phyloP scores from a whole-genome alignment of 2,888 invertebrate genomes.

The Adineta ricciae region DNA sequence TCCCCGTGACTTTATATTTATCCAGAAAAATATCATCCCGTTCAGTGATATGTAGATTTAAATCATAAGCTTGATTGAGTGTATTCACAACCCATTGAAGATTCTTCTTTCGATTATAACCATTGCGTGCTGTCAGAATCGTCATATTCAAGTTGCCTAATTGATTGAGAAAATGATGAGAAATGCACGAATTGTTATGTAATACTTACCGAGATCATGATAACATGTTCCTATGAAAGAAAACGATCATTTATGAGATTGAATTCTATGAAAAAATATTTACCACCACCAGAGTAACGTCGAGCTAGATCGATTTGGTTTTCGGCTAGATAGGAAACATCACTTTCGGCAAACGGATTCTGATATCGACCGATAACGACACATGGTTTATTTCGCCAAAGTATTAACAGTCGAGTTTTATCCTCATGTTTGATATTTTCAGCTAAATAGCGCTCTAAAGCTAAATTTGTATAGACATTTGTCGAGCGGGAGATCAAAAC shows the following conservation, averaged over 20 bases:
- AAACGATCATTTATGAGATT: too few relatives aligned
- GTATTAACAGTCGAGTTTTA: conserved; percentile 24
- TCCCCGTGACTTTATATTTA: conserved; percentile 71
- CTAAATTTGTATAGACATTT: conserved; percentile 30
- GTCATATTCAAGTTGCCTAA: conserved; percentile 30
- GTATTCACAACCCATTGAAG: conserved; percentile 68
- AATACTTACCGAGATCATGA: conserved; percentile 67
- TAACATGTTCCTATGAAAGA: conserved; percentile 62
- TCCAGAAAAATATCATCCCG: conserved; percentile 44
- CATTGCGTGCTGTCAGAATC: conserved; percentile 55
- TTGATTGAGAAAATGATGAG: too few relatives aligned
- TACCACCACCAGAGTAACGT: conserved; percentile 81
- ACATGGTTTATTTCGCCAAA: conserved; percentile 65
- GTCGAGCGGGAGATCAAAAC: conserved; percentile 27
- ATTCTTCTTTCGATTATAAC: conserved; percentile 76
- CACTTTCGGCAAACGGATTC: conserved; percentile 86
- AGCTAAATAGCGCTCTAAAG: conserved; percentile 28
- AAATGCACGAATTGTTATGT: too few relatives aligned
- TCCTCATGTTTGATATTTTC: conserved; percentile 23
- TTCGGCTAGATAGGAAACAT: conserved; percentile 54
- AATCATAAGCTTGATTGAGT: conserved; percentile 22
- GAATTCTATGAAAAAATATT: background rate
- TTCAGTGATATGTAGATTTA: conserved; percentile 20
- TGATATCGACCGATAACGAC: conserved; percentile 92
- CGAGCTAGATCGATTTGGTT: conserved; percentile 67